Evolutionary conservation across 2,888 invertebrate species (phyloP).

Genomic region (Phaedon cochleariae): DNA sequence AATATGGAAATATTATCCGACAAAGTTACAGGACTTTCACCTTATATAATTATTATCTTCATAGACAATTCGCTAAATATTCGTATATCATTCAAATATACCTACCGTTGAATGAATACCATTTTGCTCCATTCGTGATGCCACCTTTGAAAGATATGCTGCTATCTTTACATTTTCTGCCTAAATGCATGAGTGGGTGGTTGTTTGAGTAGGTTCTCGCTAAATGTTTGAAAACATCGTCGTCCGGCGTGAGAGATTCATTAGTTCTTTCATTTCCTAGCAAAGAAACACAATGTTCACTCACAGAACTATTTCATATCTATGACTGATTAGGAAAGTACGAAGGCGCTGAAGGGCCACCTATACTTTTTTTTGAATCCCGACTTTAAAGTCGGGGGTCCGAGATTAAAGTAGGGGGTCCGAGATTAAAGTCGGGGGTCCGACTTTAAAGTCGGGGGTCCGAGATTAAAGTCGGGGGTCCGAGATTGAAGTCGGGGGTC

Average conservation of each 20-base stretch:
- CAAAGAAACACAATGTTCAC: not conserved
- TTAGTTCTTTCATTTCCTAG: constrained; percentile 27
- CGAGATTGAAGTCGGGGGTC: no score
- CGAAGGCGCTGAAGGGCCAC: no score
- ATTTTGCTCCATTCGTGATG: constrained; percentile 73
- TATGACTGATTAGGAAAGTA: constrained; percentile 2
- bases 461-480: no score
- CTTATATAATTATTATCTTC: not conserved
- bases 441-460: no score
- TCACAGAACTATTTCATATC: no score
- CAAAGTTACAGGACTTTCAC: not conserved
- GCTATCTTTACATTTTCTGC: constrained; percentile 61
- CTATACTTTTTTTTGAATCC: no score
- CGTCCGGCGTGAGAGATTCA: constrained; percentile 68
- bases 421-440: no score
- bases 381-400: no score
- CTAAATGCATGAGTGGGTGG: constrained; percentile 68
- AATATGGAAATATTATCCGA: no score
- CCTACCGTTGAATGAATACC: constrained; percentile 64
- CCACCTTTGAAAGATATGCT: constrained; percentile 64
- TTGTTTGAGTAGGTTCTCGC: constrained; percentile 67
- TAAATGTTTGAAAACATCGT: constrained; percentile 70
- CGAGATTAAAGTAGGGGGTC: no score
- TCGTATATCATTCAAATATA: not conserved
- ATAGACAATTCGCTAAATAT: not conserved